A percentile compares a stretch with the other conserved stretches of the same genome.
Conservation (phyloP, 2,113 vertebrate genomes). For the Thomomys bottae region DNA sequence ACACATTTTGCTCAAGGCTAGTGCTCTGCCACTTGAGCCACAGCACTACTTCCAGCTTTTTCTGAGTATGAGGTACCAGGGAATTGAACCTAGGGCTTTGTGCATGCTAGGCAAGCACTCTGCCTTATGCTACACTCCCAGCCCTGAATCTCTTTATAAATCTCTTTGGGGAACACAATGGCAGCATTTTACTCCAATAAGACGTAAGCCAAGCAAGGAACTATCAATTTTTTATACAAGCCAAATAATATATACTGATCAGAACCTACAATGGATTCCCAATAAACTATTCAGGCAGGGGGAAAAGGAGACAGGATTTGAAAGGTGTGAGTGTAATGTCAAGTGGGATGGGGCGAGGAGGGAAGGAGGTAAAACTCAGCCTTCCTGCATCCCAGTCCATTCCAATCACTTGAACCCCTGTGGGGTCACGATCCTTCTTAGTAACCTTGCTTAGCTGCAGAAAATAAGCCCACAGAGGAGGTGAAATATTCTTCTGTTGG, state of each 20-base stretch:
- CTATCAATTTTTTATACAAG: constrained; percentile 13
- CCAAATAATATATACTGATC: neutral
- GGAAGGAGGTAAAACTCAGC: neutral
- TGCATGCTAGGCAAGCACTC: no score
- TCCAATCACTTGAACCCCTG: constrained; percentile 58
- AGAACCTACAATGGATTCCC: neutral
- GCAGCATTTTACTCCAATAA: constrained; percentile 40
- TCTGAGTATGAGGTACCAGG: no score
- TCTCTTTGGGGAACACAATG: neutral
- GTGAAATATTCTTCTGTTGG: constrained; percentile 56
- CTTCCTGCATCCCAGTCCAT: neutral
- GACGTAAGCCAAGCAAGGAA: constrained; percentile 21
- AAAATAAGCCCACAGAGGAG: constrained; percentile 58
- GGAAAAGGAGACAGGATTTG: neutral
- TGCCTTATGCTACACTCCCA: no score
- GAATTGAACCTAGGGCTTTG: no score
- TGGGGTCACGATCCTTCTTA: constrained; percentile 47
- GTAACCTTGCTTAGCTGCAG: constrained; percentile 50
- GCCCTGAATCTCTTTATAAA: constrained; percentile 49
- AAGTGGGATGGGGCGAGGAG: neutral
- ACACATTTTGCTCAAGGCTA: no score
- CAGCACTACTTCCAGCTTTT: no score
- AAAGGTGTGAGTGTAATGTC: neutral
- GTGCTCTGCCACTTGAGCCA: no score
- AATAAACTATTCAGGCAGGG: neutral